Evolutionary conservation across 2,797 vertebrate genomes (phyloP), one percentile per base, ranked within the genome.

Genomic region (Crocidura indochinensis): DNA sequence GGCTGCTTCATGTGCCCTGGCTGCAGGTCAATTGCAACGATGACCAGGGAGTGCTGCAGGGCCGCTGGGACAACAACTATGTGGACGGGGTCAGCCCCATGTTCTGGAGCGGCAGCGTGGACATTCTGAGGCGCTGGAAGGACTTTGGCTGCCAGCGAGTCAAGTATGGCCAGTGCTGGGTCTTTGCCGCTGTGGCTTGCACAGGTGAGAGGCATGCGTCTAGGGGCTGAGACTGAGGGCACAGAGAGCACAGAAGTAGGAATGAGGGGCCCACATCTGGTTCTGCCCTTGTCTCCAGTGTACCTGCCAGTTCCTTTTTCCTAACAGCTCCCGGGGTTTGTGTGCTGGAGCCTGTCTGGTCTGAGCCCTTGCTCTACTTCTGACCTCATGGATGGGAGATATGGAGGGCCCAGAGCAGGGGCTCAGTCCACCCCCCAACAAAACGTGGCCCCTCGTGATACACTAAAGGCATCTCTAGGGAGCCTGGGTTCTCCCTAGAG

Each of bases 111-210:
- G 98, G 99, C 51, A 99, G 99, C 0, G 98, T 99, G 97, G 98
- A 99, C 91, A 99, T 99, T 90, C 98, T 99, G 80, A 97, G 92
- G 76, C 98, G 97, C 81, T 99, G 99, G 99, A 97, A 98, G 90
- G 92, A 83, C 0, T 96, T 96, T 0, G 96, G 98, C 4, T 99
- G 99, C 96, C 97, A 98, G 91, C 98, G 98, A 0, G 99, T 99
- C 94, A 98, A 98, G 67, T 99, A 98, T 0, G 99, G 99, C 86
- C 99, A 99, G 97, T 99, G 99, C 97, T 99, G 99, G 99, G 99
- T 99, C 84, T 99, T 99, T 26, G 99, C 99, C 0, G 99, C 99
- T 0, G 98, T 99, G 93, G 99, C 98, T 2, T 99, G 99, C 96
- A 98, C 99, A 15, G 98, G 99, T 99, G 97, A 98, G 98, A 22